Evolutionary conservation across 2,888 invertebrate species (phyloP), one percentile per base, ranked within the genome.

Genomic region (Adineta ricciae): DNA sequence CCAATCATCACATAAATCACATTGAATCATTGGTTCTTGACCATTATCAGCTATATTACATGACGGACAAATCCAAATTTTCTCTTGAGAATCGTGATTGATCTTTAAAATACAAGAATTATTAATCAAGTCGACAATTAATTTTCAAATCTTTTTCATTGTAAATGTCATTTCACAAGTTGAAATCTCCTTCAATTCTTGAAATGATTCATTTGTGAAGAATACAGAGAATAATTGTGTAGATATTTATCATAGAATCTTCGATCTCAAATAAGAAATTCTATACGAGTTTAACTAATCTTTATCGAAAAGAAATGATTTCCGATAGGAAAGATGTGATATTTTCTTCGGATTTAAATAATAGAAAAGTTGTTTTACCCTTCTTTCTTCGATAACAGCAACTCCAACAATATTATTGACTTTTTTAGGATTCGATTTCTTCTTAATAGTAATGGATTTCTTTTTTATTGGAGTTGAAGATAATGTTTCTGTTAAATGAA

Each of bases 1-100:
- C 73, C 73, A 73, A 24, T 73, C 73, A 38, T 73, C 73, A 38
- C 73, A 73, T 73, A 73, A 38, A 73, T 73, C 73, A 38, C 73
- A 73, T 73, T 36, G 36, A 19, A 73, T 73, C 73, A 73, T 73
- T 38, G 73, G 36, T 73, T 73, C 73, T 38, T 73, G 73, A 19
- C 73, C 73, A 73, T 73, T 73, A 73, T 73, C 73, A 21, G 73
- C 38, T 4, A 36, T 16, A 38, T 73, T 73, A 73, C 73, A 73
- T 7, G 38, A 36, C 21, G 73, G 73, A 38, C 73, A 73, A 36
- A 73, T 73, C 73, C 73, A 73, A 73, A 73, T 38, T 9, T 73
- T 73, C 24, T 36, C 36, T 36, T 73, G 38, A 24, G 73, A 38
- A 38, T 73, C 73, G 38, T 73, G 73, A 73, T 73, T 21, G 9